Base-by-base conservation (phyloP, 2,888 invertebrate species). In the Creontiades dilutus region DNA sequence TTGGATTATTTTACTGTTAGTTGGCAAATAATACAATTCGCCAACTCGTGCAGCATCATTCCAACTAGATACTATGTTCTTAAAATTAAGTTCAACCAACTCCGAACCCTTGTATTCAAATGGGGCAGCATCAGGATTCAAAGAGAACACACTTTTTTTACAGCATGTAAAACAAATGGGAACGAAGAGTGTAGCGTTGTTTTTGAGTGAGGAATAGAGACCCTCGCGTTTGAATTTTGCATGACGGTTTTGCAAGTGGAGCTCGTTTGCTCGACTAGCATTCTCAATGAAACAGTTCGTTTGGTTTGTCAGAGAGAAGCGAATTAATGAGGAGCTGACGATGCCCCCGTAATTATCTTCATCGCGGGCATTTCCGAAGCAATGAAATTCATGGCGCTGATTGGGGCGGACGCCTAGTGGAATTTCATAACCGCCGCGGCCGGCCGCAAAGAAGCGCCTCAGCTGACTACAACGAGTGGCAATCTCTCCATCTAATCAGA, bases 221-320 rank as follows among this genome's bases (percentile, higher is more conserved):
- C 13, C 13, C 48, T 13, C 13, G 76, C 76, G 76, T 23, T 76
- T 76, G 76, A 7, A 76, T 76, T 76, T 76, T 76, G 28, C 76
- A 76, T 76, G 76, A 76, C 14, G 76, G 76, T 28, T 61, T 61
- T 76, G 76, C 76, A 28, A 76, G 28, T 14, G 76, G 46, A 27
- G 76, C 76, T 76, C 76, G 76, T 76, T 76, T 76, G 76, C 76
- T 28, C 27, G 28, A 28, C 76, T 76, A 11, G 76, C 76, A 28
- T 28, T 76, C 76, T 28, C 16, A 76, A 76, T 76, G 76, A 76
- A 76, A 23, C 14, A 28, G 76, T 28, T 28, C 76, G 76, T 28
- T 76, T 27, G 27, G 28, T 16, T 76, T 76, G 76, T 28, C 16
- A 76, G 1, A 46, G 76, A 61, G 61, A 61, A 61, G 61, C 61